phyloP scores from a whole-genome alignment of 2,888 invertebrate genomes.

The Drosophila subquinaria region DNA sequence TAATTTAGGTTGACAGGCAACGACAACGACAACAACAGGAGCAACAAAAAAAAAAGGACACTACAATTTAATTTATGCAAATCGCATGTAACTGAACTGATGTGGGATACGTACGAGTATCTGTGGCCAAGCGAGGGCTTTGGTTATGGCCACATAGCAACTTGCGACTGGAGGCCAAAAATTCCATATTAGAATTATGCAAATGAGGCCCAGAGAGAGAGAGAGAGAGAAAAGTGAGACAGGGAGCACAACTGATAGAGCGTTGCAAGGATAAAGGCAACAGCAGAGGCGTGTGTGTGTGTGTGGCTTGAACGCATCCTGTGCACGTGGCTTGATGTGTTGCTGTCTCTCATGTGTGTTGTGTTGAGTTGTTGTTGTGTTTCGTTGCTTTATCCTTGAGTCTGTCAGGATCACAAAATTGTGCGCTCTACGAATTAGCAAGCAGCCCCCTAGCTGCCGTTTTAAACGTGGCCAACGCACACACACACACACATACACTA shows the following conservation, averaged over 20 bases:
- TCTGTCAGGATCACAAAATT: conserved; percentile 27
- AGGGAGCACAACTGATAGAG: neutral
- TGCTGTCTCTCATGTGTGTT: conserved; percentile 15
- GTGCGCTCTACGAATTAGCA: conserved; percentile 39
- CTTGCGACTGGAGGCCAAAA: conserved; percentile 48
- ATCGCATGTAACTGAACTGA: conserved; percentile 47
- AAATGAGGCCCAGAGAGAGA: conserved; percentile 53
- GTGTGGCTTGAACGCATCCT: conserved; percentile 35
- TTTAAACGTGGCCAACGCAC: conserved; percentile 23
- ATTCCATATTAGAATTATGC: conserved; percentile 78
- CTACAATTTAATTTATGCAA: conserved; percentile 74
- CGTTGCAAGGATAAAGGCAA: conserved; percentile 12
- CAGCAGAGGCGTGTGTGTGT: neutral
- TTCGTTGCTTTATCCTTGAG: conserved; percentile 21
- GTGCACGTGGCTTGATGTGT: conserved; percentile 28
- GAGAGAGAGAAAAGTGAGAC: neutral
- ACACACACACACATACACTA: neutral
- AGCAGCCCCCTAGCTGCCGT: conserved; percentile 17
- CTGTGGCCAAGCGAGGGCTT: conserved; percentile 15
- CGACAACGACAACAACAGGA: conserved; percentile 34
- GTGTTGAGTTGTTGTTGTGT: neutral
- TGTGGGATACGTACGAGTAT: conserved; percentile 24
- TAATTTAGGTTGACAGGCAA: conserved; percentile 72
- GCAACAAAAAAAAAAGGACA: conserved; percentile 33
- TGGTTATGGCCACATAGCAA: conserved; percentile 23